Evolutionary conservation across 1,140 invertebrate species (phyloP), one percentile per base, ranked within the genome.

Genomic region (Eciton burchellii): DNA sequence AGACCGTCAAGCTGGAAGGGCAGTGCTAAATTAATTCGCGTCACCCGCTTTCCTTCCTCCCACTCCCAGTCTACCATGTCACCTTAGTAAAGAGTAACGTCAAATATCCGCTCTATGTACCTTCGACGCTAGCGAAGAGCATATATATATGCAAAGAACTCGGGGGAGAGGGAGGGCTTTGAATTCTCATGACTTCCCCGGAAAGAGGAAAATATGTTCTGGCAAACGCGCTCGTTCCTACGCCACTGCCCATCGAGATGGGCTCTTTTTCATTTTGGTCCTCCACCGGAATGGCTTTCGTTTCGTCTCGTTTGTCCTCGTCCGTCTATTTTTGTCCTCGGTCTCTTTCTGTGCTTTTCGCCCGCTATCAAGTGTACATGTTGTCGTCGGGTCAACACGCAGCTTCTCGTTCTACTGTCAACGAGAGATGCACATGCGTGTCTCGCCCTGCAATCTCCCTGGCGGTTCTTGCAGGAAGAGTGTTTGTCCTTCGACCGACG

Each of bases 41-140:
- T 87, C 84, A 82, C 74, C 87, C 85, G 79, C 82, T 89, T 85
- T 41, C n/a, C n/a, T n/a, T n/a, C n/a, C n/a, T n/a, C n/a, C n/a
- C n/a, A n/a, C n/a, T n/a, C 77, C 26, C 26, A 81, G 14, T 3
- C 21, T 74, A 74, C 29, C 35, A 26, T 26, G 41, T 49, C 14
- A 59, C 65, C 45, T 41, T 45, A 56, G 21, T 49, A 54, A 54
- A 47, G 68, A 68, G 54, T 56, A n/a, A 77, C 29, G 24, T 73
- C 12, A 60, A 29, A 54, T 77, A 16, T 68, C 29, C 52, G 41
- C 47, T 66, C 14, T 21, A 24, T 41, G n/a, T 24, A 52, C 9
- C 62, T 52, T 43, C 49, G n/a, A 24, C 19, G 26, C 11, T 14
- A 14, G 56, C 45, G 26, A 12, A 49, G 12, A 52, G 41, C 54